Conservation (phyloP, 2,797 vertebrate species). For the Sebastes elongatus region DNA sequence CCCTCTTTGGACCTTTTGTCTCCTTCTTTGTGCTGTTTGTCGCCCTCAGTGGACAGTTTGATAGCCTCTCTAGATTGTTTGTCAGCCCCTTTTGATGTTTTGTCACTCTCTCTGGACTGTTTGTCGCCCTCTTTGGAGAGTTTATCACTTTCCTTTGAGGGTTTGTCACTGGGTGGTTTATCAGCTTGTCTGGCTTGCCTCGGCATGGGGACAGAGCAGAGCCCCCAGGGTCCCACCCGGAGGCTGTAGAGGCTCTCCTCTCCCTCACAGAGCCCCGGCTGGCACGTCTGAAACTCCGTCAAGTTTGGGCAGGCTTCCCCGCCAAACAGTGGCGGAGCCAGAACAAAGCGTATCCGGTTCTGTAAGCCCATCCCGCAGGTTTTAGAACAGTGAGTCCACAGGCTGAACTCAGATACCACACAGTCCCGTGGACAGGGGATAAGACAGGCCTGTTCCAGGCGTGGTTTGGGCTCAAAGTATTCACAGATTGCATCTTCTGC, state of each 20-base stretch:
- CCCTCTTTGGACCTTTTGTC: constrained; percentile 35
- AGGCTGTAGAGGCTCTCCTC: constrained; percentile 90
- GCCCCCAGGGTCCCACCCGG: constrained; percentile 90
- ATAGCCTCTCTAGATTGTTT: neutral
- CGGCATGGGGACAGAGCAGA: constrained; percentile 81
- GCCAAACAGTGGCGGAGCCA: constrained; percentile 90
- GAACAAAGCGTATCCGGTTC: constrained; percentile 87
- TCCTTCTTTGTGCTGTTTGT: constrained; percentile 17
- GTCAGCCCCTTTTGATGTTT: constrained; percentile 30
- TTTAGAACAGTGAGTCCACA: constrained; percentile 92
- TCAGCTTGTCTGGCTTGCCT: constrained; percentile 84
- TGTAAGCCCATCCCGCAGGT: constrained; percentile 91
- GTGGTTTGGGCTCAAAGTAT: constrained; percentile 96
- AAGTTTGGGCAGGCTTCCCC: constrained; percentile 92
- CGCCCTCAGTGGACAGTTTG: constrained; percentile 30
- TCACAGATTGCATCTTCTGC: constrained; percentile 93
- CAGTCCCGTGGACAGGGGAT: constrained; percentile 94
- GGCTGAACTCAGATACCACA: constrained; percentile 88
- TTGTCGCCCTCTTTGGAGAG: constrained; percentile 30
- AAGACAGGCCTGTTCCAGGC: constrained; percentile 94
- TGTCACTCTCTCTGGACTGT: neutral
- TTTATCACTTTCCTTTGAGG: constrained; percentile 28
- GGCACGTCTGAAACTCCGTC: constrained; percentile 93
- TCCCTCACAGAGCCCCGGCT: constrained; percentile 78
- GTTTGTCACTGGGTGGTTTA: constrained; percentile 25